Evolutionary conservation across 30 jellyfish, hydroid and myxozoan genomes (phyloP).

Genomic region (Chrysaora quinquecirrha): DNA sequence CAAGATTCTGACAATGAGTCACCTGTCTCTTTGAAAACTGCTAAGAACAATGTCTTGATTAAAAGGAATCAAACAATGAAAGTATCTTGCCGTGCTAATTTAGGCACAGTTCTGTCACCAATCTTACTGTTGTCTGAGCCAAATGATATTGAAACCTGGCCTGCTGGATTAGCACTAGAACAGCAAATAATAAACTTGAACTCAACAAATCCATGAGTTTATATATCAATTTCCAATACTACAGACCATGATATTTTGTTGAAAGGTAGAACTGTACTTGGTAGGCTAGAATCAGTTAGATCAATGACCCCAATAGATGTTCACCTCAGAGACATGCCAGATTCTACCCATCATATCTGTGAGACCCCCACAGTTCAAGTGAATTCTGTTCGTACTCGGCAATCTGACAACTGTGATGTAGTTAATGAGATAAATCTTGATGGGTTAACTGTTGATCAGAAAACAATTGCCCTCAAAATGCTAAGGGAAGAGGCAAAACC

Average conservation of each 20-base stretch:
- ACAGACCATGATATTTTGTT: slow-evolving; percentile 22
- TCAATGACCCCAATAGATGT: slow-evolving; percentile 34
- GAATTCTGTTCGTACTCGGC: slow-evolving; percentile 16
- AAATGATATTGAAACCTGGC: slow-evolving; percentile 50
- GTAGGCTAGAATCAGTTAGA: slow-evolving; percentile 33
- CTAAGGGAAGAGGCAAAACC: background rate
- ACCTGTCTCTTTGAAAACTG: background rate
- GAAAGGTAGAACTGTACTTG: slow-evolving; percentile 33
- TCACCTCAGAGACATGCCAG: background rate
- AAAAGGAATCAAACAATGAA: slow-evolving; percentile 7
- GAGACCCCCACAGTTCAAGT: slow-evolving; percentile 21
- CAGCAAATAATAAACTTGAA: slow-evolving; percentile 13
- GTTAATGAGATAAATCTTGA: slow-evolving; percentile 28
- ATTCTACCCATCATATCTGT: background rate
- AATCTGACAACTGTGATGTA: slow-evolving; percentile 1
- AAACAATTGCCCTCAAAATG: slow-evolving; percentile 5
- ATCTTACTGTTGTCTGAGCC: slow-evolving; percentile 29
- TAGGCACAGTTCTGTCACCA: background rate
- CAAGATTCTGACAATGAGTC: background rate
- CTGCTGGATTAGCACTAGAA: slow-evolving; percentile 32
- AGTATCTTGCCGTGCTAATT: slow-evolving; percentile 22
- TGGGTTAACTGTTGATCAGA: slow-evolving; percentile 23
- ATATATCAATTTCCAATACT: slow-evolving; percentile 17
- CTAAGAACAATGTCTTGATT: background rate
- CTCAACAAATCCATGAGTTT: slow-evolving; percentile 1